Evolutionary conservation across 2,113 vertebrate species (phyloP).

Genomic region (Corythornis cristatus): DNA sequence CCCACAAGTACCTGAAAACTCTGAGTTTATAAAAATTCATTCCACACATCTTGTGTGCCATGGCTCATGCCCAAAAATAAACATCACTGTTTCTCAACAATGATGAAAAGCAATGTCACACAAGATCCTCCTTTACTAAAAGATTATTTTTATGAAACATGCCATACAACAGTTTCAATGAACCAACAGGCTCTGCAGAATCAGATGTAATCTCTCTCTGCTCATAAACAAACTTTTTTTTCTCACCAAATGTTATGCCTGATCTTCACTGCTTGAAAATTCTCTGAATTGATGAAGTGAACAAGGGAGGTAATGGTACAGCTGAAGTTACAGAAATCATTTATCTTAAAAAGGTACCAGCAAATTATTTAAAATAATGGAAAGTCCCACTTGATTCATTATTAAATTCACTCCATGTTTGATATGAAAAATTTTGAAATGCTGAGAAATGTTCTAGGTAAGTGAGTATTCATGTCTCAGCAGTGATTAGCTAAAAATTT

Average conservation of each 20-base stretch:
- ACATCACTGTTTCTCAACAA: not conserved
- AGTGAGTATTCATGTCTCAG: conserved; percentile 25
- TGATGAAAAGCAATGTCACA: not conserved
- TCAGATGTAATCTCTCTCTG: not conserved
- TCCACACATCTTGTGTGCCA: not conserved
- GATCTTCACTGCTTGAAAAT: not conserved
- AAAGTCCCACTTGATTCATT: conserved; percentile 19
- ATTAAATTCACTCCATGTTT: not conserved
- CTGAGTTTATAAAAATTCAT: not conserved
- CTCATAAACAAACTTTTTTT: not conserved
- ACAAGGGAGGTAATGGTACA: not conserved
- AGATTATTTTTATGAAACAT: not conserved
- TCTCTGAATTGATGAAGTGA: not conserved
- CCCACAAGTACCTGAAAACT: not conserved
- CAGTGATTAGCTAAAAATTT: conserved; percentile 58
- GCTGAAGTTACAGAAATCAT: not conserved
- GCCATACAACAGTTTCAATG: not conserved
- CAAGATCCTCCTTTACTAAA: not conserved
- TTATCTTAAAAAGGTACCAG: not conserved
- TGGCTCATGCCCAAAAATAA: not conserved
- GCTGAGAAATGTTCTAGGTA: conserved; percentile 38
- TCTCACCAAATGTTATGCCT: not conserved
- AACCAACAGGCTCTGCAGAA: not conserved
- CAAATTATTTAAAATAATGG: not conserved
- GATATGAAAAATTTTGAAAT: conserved; percentile 39